Conservation (phyloP, 2,888 invertebrate genomes). For the Pharmacophagus antenor region DNA sequence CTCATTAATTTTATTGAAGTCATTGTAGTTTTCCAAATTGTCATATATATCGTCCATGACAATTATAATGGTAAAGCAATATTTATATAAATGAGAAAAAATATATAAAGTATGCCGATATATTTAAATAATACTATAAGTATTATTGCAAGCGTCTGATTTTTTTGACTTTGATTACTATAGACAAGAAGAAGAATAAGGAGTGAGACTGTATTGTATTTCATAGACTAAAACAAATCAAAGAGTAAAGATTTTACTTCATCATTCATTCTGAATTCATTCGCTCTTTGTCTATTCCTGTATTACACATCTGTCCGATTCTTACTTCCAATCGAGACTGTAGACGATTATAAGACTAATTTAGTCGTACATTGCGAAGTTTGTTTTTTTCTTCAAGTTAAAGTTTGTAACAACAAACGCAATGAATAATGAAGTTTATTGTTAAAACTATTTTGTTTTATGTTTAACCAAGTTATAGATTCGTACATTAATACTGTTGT, state of each 20-base stretch:
- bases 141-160: slow-evolving; percentile 12
- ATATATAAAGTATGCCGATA: background rate
- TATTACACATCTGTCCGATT: background rate
- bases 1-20: slow-evolving; percentile 54
- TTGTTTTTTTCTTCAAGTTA: background rate
- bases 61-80: background rate
- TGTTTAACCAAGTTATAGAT: background rate
- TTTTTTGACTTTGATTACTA: slow-evolving; percentile 20
- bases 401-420: background rate
- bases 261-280: slow-evolving; percentile 15
- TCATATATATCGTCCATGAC: slow-evolving; percentile 64
- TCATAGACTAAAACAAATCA: background rate
- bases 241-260: background rate
- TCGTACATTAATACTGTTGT: background rate
- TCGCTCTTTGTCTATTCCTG: slow-evolving; percentile 19
- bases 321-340: background rate
- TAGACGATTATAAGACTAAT: background rate
- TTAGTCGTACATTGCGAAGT: slow-evolving; percentile 15
- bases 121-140: background rate
- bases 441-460: background rate
- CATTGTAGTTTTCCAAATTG: slow-evolving; percentile 66
- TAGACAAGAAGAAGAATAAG: slow-evolving; percentile 1
- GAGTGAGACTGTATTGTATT: background rate
- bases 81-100: slow-evolving; percentile 1
- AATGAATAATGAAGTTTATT: slow-evolving; percentile 4